These are phyloP conservation scores for Sturmia bella DNA, from an alignment of 2,888 invertebrate genomes.

Conservation along the genomic window DNA sequence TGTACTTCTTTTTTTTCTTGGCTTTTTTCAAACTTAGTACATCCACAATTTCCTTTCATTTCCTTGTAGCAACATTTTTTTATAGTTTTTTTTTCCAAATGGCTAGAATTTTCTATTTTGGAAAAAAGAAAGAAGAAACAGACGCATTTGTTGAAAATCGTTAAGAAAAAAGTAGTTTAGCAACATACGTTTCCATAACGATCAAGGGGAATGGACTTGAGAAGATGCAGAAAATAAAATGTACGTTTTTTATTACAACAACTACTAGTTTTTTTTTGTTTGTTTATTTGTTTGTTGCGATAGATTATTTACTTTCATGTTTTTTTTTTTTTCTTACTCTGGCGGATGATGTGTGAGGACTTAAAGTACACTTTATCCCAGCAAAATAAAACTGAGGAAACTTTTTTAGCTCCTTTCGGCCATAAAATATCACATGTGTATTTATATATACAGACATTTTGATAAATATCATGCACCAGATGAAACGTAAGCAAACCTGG, in stretches of 20 bases:
- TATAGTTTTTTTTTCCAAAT: conserved; percentile 39
- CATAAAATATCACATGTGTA: too few relatives aligned
- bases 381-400: neutral
- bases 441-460: too few relatives aligned
- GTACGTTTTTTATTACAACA: conserved; percentile 28
- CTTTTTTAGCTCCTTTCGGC: too few relatives aligned
- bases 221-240: conserved; percentile 43
- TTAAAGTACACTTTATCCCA: conserved; percentile 32
- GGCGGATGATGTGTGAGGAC: conserved; percentile 42
- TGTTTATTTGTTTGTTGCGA: conserved; percentile 44
- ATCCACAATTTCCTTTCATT: conserved; percentile 67
- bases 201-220: conserved; percentile 64
- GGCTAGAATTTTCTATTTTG: conserved; percentile 59
- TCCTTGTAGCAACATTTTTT: conserved; percentile 57
- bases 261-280: conserved; percentile 39
- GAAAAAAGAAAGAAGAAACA: conserved; percentile 33
- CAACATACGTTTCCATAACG: conserved; percentile 63
- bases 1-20: neutral
- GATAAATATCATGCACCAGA: too few relatives aligned
- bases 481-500: too few relatives aligned
- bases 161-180: conserved; percentile 58
- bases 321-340: conserved; percentile 16
- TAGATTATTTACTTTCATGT: conserved; percentile 27
- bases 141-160: conserved; percentile 57
- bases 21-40: conserved; percentile 27